These are phyloP conservation scores for Pluvianellus socialis DNA, from an alignment of 2,113 vertebrate species.

Conservation along the genomic window DNA sequence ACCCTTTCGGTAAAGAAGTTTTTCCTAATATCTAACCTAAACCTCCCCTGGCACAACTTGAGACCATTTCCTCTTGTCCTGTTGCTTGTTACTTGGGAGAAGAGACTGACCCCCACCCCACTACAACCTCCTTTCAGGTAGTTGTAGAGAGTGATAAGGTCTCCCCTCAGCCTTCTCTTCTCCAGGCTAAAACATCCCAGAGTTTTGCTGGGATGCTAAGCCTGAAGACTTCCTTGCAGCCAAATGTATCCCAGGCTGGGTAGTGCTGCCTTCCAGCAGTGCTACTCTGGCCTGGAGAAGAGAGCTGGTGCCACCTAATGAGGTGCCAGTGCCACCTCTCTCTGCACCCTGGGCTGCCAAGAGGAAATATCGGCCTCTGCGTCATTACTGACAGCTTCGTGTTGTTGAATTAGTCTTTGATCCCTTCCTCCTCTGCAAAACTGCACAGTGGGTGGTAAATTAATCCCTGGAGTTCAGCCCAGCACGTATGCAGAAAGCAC, in stretches of 20 bases:
- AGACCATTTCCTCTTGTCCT: no score
- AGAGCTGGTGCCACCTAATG: background rate
- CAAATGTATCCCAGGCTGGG: background rate
- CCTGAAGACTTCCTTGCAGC: background rate
- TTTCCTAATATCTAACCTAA: no score
- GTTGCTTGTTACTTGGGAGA: no score
- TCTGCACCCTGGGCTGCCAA: background rate
- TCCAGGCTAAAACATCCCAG: no score
- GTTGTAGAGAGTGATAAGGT: no score
- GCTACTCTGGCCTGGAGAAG: background rate
- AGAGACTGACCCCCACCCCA: no score
- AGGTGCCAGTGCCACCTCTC: background rate
- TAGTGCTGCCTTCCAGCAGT: background rate
- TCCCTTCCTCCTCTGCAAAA: constrained; percentile 29
- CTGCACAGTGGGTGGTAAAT: background rate
- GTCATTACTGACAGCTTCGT: background rate
- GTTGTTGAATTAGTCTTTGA: constrained; percentile 13
- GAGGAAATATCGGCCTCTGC: background rate
- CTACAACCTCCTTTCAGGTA: no score
- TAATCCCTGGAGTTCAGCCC: constrained; percentile 44
- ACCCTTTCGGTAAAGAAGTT: no score
- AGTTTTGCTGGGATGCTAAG: background rate
- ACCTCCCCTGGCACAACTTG: no score
- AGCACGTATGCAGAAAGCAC: background rate
- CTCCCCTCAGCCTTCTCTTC: no score